These are phyloP conservation scores for Drosophila watanabei DNA, from an alignment of 1,140 invertebrate species.

Conservation along the genomic window DNA sequence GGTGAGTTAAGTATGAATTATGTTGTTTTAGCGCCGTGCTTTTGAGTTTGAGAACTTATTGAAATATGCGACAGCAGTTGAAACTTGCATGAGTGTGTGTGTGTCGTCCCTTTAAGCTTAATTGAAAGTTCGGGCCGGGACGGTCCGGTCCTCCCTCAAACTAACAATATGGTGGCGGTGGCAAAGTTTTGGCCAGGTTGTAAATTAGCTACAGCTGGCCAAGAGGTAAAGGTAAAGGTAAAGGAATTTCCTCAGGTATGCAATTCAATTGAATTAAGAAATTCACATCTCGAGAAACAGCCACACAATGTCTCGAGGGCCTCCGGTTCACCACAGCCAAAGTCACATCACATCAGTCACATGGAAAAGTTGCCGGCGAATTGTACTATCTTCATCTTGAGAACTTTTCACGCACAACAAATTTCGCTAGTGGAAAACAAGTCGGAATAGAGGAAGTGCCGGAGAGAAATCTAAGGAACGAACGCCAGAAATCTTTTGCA, in stretches of 20 bases:
- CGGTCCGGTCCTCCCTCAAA: constrained; percentile 21
- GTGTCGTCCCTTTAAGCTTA: constrained; percentile 78
- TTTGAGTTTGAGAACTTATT: constrained; percentile 80
- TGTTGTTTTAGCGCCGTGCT: constrained; percentile 70
- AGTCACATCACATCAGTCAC: constrained; percentile 49
- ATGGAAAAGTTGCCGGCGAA: constrained; percentile 41
- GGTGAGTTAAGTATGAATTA: constrained; percentile 84
- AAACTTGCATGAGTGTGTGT: constrained; percentile 67
- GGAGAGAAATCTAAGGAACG: constrained; percentile 34
- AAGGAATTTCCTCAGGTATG: constrained; percentile 13
- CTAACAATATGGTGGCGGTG: constrained; percentile 59
- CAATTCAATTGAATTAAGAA: constrained; percentile 37
- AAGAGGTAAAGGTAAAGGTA: constrained; percentile 4
- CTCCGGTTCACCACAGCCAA: constrained; percentile 11
- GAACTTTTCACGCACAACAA: constrained; percentile 77
- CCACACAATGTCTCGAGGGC: constrained; percentile 18
- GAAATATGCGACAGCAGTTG: constrained; percentile 67
- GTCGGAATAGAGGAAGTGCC: constrained; percentile 29
- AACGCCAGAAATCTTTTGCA: constrained; percentile 72
- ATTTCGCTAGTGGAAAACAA: constrained; percentile 69
- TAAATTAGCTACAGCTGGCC: constrained; percentile 72
- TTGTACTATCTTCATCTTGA: constrained; percentile 48
- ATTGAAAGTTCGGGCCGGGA: constrained; percentile 63
- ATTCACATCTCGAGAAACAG: constrained; percentile 13
- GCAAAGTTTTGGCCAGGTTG: constrained; percentile 58